A percentile compares a stretch with the other conserved stretches of the same genome.
phyloP scores from a whole-genome alignment of 2,113 vertebrate genomes.

The Dicaeum eximium region DNA sequence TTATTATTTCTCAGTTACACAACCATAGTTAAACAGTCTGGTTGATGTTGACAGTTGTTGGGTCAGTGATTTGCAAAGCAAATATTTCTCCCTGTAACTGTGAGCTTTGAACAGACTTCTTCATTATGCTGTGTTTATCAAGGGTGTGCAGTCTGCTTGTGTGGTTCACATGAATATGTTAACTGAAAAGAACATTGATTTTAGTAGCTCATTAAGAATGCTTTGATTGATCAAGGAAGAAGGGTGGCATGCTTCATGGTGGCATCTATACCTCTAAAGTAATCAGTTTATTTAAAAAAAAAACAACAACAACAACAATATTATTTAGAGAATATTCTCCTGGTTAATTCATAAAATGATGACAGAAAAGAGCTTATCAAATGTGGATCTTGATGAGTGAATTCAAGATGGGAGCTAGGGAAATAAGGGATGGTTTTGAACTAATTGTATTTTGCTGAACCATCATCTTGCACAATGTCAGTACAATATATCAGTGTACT shows the following conservation, averaged over 20 bases:
- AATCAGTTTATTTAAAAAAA: neutral
- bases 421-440: neutral
- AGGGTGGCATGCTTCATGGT: neutral
- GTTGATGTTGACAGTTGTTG: neutral
- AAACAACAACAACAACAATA: neutral
- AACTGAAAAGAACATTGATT: neutral
- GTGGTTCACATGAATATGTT: neutral
- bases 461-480: neutral
- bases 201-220: neutral
- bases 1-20: neutral
- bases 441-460: neutral
- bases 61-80: neutral
- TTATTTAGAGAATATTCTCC: neutral
- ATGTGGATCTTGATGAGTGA: neutral
- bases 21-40: neutral
- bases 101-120: neutral
- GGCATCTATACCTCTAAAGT: neutral
- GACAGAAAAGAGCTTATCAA: neutral
- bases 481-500: accelerated
- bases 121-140: neutral
- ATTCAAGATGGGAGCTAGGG: neutral
- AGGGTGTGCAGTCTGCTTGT: neutral
- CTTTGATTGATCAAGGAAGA: neutral
- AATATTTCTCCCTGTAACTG: neutral
- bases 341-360: neutral